Evolutionary conservation across 2,797 vertebrate genomes (phyloP).

Genomic region (Anolis apletophallus): DNA sequence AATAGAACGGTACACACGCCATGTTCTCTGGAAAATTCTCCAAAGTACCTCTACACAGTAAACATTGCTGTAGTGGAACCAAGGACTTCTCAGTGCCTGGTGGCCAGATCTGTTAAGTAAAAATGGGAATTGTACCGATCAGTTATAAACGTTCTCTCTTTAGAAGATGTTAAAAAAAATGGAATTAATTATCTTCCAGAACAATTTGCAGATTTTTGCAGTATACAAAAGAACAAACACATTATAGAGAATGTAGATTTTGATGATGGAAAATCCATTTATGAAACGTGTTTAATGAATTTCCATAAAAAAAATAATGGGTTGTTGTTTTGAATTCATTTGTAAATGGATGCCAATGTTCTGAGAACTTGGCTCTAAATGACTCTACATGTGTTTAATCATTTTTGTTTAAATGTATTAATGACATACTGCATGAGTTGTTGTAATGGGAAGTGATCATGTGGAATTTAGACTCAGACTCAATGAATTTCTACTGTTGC

Average conservation of each 20-base stretch:
- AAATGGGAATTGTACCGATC: constrained; percentile 39
- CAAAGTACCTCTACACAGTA: neutral
- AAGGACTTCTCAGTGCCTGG: constrained; percentile 56
- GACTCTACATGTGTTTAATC: constrained; percentile 34
- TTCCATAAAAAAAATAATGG: constrained; percentile 47
- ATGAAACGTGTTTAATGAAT: constrained; percentile 54
- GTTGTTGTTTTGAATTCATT: constrained; percentile 41
- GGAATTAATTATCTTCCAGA: constrained; percentile 48
- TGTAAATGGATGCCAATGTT: constrained; percentile 37
- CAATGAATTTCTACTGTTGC: constrained; percentile 32
- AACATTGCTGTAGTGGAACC: neutral
- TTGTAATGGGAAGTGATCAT: constrained; percentile 38
- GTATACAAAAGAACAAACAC: constrained; percentile 54
- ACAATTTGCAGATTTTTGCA: constrained; percentile 54
- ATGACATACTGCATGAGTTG: constrained; percentile 32
- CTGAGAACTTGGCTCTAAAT: constrained; percentile 27
- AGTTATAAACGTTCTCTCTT: constrained; percentile 58
- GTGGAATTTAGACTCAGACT: constrained; percentile 47
- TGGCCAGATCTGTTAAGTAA: constrained; percentile 3
- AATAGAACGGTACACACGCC: neutral
- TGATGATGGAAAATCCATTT: constrained; percentile 54
- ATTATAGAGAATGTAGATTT: constrained; percentile 34
- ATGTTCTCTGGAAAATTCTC: neutral
- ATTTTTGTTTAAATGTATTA: constrained; percentile 36
- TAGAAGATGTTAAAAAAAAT: constrained; percentile 37